These are phyloP conservation scores for Accipiter cooperii DNA, from an alignment of 2,113 vertebrate genomes.

Conservation along the genomic window DNA sequence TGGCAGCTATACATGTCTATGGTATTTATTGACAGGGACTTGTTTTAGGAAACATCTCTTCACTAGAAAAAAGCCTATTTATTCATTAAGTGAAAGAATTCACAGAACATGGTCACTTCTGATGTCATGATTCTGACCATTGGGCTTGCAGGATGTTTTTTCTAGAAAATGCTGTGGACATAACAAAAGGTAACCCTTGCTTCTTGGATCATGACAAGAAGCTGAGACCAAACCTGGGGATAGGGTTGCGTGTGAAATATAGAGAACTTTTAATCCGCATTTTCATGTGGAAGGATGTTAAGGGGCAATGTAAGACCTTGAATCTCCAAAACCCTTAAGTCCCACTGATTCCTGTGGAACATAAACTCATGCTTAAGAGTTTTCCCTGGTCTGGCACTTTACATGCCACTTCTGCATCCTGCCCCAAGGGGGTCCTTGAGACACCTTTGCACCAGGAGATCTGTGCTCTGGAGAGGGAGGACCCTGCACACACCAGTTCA, in stretches of 20 bases:
- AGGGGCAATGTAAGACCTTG: neutral
- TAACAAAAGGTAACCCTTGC: neutral
- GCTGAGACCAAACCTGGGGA: neutral
- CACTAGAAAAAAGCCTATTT: neutral
- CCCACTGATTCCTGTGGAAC: neutral
- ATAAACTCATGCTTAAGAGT: neutral
- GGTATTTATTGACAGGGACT: neutral
- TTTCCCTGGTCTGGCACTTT: neutral
- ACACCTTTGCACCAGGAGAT: neutral
- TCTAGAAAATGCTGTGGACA: neutral
- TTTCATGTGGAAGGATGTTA: neutral
- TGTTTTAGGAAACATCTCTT: neutral
- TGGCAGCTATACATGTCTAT: conserved; percentile 1
- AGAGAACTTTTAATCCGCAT: neutral
- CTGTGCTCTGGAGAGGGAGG: neutral
- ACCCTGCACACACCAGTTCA: neutral
- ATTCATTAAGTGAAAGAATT: neutral
- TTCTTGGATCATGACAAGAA: neutral
- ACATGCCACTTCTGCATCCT: neutral
- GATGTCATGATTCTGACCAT: neutral
- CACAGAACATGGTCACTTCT: neutral
- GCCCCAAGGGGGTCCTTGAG: neutral
- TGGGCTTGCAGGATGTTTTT: neutral
- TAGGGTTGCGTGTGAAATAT: neutral
- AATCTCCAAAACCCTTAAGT: neutral